These are phyloP conservation scores for Cremastinae sp. DNA, from an alignment of 2,888 invertebrate species.

Conservation along the genomic window DNA sequence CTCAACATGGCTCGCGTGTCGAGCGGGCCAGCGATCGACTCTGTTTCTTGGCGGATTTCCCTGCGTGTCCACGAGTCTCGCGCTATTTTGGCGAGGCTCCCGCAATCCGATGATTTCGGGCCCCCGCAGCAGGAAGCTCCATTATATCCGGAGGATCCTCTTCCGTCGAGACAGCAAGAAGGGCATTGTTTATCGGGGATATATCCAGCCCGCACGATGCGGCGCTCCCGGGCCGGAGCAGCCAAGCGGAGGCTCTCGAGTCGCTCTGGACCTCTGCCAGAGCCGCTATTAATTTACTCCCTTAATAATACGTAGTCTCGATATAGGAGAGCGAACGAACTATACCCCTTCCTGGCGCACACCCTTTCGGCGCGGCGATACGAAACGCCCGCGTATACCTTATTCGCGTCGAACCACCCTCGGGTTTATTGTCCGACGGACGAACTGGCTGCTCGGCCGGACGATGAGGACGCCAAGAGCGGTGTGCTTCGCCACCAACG, in stretches of 20 bases:
- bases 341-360: constrained; percentile 34
- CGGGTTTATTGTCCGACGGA: constrained; percentile 47
- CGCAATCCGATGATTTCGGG: neutral
- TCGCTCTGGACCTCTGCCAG: constrained; percentile 62
- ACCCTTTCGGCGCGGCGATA: constrained; percentile 1
- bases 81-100: neutral
- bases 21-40: constrained; percentile 11
- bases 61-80: neutral
- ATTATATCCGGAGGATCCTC: constrained; percentile 58
- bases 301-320: constrained; percentile 75
- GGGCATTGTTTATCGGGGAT: constrained; percentile 77
- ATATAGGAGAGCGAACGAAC: constrained; percentile 27
- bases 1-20: constrained; percentile 62
- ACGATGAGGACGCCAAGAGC: constrained; percentile 41
- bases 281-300: constrained; percentile 80
- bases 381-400: neutral
- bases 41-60: neutral
- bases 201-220: constrained; percentile 73
- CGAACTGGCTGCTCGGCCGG: constrained; percentile 17
- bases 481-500: constrained; percentile 46
- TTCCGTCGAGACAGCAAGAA: constrained; percentile 58
- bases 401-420: constrained; percentile 14
- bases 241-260: constrained; percentile 64
- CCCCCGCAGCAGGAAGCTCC: neutral
- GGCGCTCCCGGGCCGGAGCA: too few relatives aligned